These are phyloP conservation scores for Sycophila sp. DNA, from an alignment of 1,140 invertebrate genomes.

Conservation along the genomic window DNA sequence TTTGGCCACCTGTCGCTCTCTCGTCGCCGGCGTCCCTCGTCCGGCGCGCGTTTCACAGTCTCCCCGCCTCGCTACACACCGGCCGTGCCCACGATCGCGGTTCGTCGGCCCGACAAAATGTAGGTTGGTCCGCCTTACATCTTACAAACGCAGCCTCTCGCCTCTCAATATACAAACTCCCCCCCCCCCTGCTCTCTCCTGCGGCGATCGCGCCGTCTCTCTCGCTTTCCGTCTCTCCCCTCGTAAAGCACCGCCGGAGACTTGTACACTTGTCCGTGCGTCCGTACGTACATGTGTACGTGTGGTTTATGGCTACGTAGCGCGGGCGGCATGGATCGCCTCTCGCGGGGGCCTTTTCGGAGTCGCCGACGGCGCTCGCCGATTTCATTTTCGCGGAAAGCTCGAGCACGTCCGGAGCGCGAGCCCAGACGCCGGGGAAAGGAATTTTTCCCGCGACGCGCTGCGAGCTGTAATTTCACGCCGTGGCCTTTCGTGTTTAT, in stretches of 20 bases:
- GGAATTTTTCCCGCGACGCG: slow-evolving; percentile 5
- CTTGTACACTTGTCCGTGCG: slow-evolving; percentile 8
- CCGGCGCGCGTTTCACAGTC: background rate
- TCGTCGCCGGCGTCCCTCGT: background rate
- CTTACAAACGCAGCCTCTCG: background rate
- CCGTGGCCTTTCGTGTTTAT: slow-evolving; percentile 4
- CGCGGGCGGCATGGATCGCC: background rate
- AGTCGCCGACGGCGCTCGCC: slow-evolving; percentile 29
- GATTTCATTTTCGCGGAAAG: slow-evolving; percentile 35
- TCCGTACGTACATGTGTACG: background rate
- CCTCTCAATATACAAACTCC: background rate
- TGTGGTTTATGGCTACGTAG: slow-evolving; percentile 5
- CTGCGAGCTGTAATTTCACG: slow-evolving; percentile 11
- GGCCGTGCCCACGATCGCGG: background rate
- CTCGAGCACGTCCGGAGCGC: slow-evolving; percentile 7
- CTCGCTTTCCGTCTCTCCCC: background rate
- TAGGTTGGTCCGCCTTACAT: background rate
- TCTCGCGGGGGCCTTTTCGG: slow-evolving; percentile 10
- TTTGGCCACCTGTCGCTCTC: slow-evolving; percentile 30
- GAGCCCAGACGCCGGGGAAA: background rate
- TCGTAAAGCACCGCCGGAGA: slow-evolving; percentile 4
- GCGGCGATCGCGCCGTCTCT: background rate
- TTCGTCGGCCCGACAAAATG: background rate
- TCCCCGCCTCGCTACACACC: slow-evolving; percentile 8
- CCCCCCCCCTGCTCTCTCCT: background rate